A percentile compares a stretch with the other conserved stretches of the same genome.
These are phyloP conservation scores for Drosophila rubida DNA, from an alignment of 2,888 invertebrate species.

Conservation along the genomic window DNA sequence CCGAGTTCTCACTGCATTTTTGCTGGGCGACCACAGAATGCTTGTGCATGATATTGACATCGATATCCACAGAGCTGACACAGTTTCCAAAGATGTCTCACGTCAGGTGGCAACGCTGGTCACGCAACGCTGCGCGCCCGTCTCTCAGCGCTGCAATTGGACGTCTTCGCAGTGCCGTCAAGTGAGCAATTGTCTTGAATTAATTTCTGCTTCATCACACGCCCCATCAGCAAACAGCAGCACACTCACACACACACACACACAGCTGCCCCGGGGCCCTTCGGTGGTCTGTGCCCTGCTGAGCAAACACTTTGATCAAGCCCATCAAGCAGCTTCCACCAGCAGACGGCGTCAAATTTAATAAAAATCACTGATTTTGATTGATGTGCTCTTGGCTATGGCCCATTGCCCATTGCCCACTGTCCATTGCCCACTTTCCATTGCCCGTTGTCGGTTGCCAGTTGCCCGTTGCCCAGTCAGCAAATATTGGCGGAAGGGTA, in stretches of 20 bases:
- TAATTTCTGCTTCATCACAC: conserved; percentile 72
- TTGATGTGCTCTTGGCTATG: conserved; percentile 77
- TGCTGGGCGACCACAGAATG: conserved; percentile 63
- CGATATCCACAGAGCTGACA: conserved; percentile 43
- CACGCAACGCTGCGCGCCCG: conserved; percentile 43
- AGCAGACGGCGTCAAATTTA: conserved; percentile 83
- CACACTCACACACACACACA: no score
- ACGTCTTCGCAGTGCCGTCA: conserved; percentile 33
- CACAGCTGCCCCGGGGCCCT: conserved; percentile 37
- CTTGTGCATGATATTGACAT: conserved; percentile 35
- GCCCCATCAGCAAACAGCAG: conserved; percentile 9
- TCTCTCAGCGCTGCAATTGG: conserved; percentile 18
- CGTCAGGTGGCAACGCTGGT: conserved; percentile 55
- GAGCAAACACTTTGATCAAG: conserved; percentile 75
- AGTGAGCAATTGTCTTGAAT: conserved; percentile 82
- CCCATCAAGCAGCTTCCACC: conserved; percentile 52
- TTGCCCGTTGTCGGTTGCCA: conserved; percentile 13
- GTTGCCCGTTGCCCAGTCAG: conserved; percentile 44
- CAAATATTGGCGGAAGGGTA: conserved; percentile 78
- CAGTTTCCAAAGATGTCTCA: conserved; percentile 49
- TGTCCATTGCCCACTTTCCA: no score
- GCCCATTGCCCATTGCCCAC: conserved; percentile 1
- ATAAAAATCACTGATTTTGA: conserved; percentile 84
- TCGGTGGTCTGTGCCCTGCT: conserved; percentile 27
- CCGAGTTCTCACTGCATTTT: conserved; percentile 42